Evolutionary conservation across 1,140 invertebrate species (phyloP).

Genomic region (Cyclargus thomasi): DNA sequence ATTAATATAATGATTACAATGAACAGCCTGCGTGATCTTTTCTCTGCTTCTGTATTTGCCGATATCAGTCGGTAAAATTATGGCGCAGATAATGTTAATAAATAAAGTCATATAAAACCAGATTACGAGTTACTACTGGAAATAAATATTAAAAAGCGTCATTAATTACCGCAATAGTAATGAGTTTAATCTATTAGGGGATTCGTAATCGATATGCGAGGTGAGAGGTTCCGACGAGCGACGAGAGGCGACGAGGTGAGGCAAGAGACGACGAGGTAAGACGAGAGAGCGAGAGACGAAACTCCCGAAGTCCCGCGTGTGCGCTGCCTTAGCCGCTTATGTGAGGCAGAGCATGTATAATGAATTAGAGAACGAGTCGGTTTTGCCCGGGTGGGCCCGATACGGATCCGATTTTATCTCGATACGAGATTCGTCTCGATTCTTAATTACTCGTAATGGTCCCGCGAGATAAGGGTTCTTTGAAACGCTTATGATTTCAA

Average conservation of each 20-base stretch:
- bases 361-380: constrained; percentile 54
- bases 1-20: too few species aligned
- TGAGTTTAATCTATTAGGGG: background rate
- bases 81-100: background rate
- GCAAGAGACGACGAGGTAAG: too few species aligned
- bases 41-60: background rate
- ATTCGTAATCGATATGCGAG: background rate
- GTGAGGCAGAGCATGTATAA: constrained; percentile 59
- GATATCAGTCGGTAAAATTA: background rate
- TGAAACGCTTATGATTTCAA: constrained; percentile 73
- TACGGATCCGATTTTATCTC: constrained; percentile 62
- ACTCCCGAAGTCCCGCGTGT: constrained; percentile 23
- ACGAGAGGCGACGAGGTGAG: too few species aligned
- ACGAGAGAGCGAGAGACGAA: constrained; percentile 7
- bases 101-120: background rate
- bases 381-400: constrained; percentile 58
- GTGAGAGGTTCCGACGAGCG: background rate
- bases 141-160: background rate
- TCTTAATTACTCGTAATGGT: constrained; percentile 69
- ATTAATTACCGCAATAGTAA: background rate
- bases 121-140: background rate
- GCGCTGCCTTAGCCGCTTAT: constrained; percentile 38
- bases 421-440: constrained; percentile 56
- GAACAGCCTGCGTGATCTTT: background rate
- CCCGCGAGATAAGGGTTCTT: constrained; percentile 54